Percentiles rank a stretch among this genome's conserved stretches.
Conservation (phyloP, 2,797 vertebrate species). For the Pipistrellus pygmaeus region DNA sequence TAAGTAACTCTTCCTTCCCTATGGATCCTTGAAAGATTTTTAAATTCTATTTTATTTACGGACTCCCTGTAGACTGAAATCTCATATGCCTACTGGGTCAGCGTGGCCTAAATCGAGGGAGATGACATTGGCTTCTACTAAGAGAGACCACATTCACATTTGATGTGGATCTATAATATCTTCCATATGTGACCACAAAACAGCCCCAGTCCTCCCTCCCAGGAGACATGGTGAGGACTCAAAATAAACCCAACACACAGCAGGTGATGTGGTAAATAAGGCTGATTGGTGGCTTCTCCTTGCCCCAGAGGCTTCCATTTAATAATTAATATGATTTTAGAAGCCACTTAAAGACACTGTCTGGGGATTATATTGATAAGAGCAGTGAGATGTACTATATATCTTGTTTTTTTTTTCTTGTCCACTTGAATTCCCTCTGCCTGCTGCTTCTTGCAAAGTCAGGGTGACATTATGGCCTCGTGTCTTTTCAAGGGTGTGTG, state of each 20-base stretch:
- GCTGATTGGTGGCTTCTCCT: not conserved
- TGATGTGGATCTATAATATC: conserved; percentile 69
- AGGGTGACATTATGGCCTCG: not conserved
- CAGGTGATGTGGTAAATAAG: conserved; percentile 37
- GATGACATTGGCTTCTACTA: conserved; percentile 41
- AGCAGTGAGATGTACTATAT: not conserved
- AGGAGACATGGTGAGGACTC: conserved; percentile 8
- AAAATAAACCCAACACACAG: conserved; percentile 40
- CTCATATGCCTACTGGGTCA: not conserved
- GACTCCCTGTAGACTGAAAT: not conserved
- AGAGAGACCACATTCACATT: conserved; percentile 58
- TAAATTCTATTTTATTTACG: not conserved
- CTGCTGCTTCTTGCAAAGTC: not conserved
- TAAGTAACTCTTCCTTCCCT: not conserved
- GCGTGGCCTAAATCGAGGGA: conserved; percentile 43
- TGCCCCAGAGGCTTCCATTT: not conserved
- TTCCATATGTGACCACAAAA: conserved; percentile 67
- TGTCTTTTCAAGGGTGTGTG: not conserved
- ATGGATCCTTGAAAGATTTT: not conserved
- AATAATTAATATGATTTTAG: conserved; percentile 54
- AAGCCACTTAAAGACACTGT: conserved; percentile 24
- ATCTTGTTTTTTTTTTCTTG: conserved; percentile 10
- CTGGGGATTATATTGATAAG: not conserved
- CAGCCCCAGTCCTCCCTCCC: not conserved
- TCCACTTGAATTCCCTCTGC: not conserved